Percentiles rank a stretch among this genome's conserved stretches.
Conservation (phyloP, 1,140 invertebrate genomes). For the Lasioglossum albipes region DNA sequence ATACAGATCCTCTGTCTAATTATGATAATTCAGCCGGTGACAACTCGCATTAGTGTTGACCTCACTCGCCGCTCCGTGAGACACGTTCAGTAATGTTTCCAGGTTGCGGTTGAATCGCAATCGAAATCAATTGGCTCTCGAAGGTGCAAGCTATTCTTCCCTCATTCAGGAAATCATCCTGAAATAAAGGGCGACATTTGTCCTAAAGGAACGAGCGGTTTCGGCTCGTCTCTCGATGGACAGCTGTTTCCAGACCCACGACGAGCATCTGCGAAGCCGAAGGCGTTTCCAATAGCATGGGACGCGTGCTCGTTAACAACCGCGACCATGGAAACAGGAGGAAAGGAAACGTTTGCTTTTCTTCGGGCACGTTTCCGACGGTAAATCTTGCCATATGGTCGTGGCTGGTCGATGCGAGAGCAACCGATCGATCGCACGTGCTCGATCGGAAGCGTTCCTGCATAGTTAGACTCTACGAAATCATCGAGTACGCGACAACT, state of each 20-base stretch:
- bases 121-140: too few species aligned
- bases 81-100: too few species aligned
- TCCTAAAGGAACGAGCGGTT: constrained; percentile 17
- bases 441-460: neutral
- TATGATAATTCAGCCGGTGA: too few species aligned
- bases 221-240: constrained; percentile 20
- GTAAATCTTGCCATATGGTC: neutral
- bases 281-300: constrained; percentile 34
- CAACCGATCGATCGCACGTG: neutral
- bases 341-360: constrained; percentile 32
- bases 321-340: constrained; percentile 10
- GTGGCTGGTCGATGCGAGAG: neutral
- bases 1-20: too few species aligned
- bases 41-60: too few species aligned
- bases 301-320: constrained; percentile 29
- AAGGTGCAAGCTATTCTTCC: too few species aligned
- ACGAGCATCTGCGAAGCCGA: constrained; percentile 52
- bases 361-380: neutral
- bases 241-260: constrained; percentile 50
- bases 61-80: too few species aligned
- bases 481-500: too few species aligned
- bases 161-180: neutral
- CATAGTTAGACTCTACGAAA: too few species aligned
- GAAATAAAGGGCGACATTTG: constrained; percentile 12
- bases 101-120: too few species aligned